Base-by-base conservation (phyloP, 2,888 invertebrate species). In the Pyrgus malvae region DNA sequence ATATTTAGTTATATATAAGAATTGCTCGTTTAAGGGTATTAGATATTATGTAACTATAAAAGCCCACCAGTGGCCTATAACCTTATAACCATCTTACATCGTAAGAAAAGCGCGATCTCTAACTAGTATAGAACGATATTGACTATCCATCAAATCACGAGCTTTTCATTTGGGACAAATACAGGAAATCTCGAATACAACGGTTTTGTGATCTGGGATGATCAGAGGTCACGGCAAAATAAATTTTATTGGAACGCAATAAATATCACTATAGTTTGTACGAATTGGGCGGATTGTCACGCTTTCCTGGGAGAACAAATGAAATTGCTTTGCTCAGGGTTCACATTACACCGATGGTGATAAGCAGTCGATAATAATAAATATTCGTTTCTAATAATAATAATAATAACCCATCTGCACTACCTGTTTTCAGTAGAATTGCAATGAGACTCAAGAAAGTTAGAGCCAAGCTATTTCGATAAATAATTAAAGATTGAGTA, bases 181-280 rank as follows among this genome's bases (percentile, higher is more conserved):
- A 35, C 35, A 33, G 12, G 33, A 25, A 50, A 35, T 44, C 42
- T 17, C 19, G 35, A 37, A 44, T 37, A 42, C 21, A 51, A 44
- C 9, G 12, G 48, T 25, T 48, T 38, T 19, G 19, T 14, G 11
- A n/a, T 38, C 27, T 31, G 23, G 21, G 8, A 29, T 11, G 29
- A 45, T 38, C 38, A 14, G 12, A 38, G 53, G 38, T 45, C 37
- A 21, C 29, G 35, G 12, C 11, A 45, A 53, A 53, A 37, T 53
- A 38, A 25, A 8, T 53, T 53, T 45, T 53, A 53, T 53, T 45
- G 11, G 29, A 23, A 38, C 19, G 44, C 21, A 11, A 8, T 45
- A 53, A 53, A 53, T 53, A 37, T 38, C 53, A 53, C 45, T 38
- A 53, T 53, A 38, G 53, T 29, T 53, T 53, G 53, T 38, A 33